Evolutionary conservation across 1,140 invertebrate species (phyloP).

Genomic region (Bombyx mandarina): DNA sequence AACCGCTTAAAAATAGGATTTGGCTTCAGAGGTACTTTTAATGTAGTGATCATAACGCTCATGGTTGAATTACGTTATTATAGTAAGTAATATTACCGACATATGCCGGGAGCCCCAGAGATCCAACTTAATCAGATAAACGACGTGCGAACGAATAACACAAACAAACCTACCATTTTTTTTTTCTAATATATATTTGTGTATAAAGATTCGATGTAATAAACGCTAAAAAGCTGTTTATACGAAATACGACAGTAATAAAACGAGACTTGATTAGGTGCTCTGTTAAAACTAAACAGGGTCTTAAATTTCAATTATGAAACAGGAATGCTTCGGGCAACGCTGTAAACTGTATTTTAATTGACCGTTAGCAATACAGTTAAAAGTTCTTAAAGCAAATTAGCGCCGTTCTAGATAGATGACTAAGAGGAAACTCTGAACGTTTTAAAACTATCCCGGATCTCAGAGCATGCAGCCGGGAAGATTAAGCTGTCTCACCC

Average conservation of each 20-base stretch:
- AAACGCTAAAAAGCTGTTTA: too few species aligned
- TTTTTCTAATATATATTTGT: too few species aligned
- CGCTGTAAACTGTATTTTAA: slow-evolving; percentile 19
- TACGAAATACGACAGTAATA: background rate
- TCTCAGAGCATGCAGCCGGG: slow-evolving; percentile 30
- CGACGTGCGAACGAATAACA: too few species aligned
- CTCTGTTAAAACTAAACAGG: background rate
- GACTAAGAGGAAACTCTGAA: slow-evolving; percentile 31
- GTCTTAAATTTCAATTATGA: background rate
- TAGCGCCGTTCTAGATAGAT: slow-evolving; percentile 25
- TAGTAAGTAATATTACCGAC: too few species aligned
- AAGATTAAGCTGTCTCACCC: slow-evolving; percentile 49
- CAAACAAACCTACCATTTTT: too few species aligned
- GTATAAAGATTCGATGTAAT: too few species aligned
- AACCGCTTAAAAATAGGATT: too few species aligned
- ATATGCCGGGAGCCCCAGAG: too few species aligned
- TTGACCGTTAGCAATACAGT: slow-evolving; percentile 18
- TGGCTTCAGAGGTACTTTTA: too few species aligned
- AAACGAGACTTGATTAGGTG: background rate
- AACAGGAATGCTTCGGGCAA: background rate
- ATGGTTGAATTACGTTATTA: too few species aligned
- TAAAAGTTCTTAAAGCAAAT: slow-evolving; percentile 27
- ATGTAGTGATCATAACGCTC: too few species aligned
- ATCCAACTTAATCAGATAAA: too few species aligned
- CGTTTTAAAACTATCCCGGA: slow-evolving; percentile 36